Evolutionary conservation across 1,140 invertebrate genomes (phyloP).

Genomic region (Brachystomella parvula): DNA sequence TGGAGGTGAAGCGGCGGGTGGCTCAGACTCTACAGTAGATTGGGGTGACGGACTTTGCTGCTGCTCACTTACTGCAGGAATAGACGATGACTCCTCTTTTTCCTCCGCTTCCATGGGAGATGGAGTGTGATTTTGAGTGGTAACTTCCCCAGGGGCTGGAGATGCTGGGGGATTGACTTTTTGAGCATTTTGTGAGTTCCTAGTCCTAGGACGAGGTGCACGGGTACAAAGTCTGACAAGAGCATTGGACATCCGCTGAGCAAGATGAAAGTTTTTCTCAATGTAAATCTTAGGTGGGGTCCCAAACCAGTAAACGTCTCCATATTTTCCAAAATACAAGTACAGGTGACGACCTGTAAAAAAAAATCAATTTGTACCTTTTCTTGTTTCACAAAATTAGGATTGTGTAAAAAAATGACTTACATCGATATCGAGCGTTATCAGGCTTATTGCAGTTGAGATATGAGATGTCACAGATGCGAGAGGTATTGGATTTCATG

Average conservation of each 20-base stretch:
- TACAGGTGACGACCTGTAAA: neutral
- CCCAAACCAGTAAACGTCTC: conserved; percentile 1
- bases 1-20: no score
- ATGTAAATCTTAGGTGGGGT: neutral
- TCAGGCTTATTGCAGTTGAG: neutral
- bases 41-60: no score
- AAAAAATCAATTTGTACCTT: neutral
- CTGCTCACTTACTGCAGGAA: no score
- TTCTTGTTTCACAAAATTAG: neutral
- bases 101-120: neutral
- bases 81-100: neutral
- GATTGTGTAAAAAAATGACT: neutral
- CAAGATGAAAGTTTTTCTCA: neutral
- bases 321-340: neutral
- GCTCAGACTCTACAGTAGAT: no score
- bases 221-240: no score
- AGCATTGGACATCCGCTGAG: neutral
- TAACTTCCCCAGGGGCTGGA: neutral
- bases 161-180: neutral
- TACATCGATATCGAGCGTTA: neutral
- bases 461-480: neutral
- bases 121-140: neutral
- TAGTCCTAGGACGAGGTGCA: no score
- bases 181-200: no score
- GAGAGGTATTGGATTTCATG: neutral